phyloP scores from a whole-genome alignment of 2,113 vertebrate species.

The Saguinus midas region DNA sequence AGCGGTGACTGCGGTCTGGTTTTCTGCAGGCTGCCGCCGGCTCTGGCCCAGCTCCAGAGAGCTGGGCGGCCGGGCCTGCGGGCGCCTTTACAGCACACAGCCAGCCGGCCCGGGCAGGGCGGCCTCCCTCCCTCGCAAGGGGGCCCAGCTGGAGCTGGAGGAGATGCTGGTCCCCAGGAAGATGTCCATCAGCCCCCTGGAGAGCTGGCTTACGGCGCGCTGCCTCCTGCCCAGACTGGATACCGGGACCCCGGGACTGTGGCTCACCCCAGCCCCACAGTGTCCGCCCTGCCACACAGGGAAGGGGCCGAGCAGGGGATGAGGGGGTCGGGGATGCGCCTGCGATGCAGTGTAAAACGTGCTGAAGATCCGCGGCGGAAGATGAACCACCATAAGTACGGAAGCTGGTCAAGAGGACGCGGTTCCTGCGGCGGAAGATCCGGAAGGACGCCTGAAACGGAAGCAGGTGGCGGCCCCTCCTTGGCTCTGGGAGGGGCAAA shows the following conservation, averaged over 20 bases:
- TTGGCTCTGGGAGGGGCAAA: rapidly evolving
- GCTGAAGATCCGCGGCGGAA: conserved; percentile 92
- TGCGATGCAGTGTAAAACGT: conserved; percentile 89
- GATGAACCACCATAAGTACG: conserved; percentile 95
- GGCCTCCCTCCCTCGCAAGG: conserved; percentile 81
- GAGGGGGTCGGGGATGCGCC: rapidly evolving
- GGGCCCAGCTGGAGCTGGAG: conserved; percentile 89
- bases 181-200: conserved; percentile 92
- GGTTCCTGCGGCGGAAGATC: conserved; percentile 87
- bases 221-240: conserved; percentile 85
- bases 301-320: conserved; percentile 68
- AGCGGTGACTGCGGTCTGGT: background rate
- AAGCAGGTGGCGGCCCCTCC: conserved; percentile 82
- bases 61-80: background rate
- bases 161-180: conserved; percentile 93
- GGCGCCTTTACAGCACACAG: conserved; percentile 79
- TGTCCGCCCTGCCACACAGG: conserved; percentile 60
- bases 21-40: conserved; percentile 70
- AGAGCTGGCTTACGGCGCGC: conserved; percentile 92
- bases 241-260: background rate
- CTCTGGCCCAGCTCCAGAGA: conserved; percentile 29
- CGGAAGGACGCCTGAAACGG: conserved; percentile 84
- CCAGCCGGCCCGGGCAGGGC: conserved; percentile 78
- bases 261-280: background rate
- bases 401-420: conserved; percentile 91